phyloP scores from a whole-genome alignment of 2,888 invertebrate genomes.

The Amiota communis region DNA sequence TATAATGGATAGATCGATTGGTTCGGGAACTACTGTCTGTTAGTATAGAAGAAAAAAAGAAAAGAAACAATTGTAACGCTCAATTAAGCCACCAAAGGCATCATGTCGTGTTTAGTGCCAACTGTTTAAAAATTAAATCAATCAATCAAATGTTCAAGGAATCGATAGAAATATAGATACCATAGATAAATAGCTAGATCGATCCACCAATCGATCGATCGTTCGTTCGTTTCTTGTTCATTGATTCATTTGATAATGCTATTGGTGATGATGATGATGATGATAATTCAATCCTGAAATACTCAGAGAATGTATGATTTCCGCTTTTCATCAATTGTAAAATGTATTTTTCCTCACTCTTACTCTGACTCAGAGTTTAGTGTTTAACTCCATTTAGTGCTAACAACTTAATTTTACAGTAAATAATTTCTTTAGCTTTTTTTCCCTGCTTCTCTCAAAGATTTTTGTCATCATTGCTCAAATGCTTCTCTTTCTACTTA shows the following conservation, averaged over 20 bases:
- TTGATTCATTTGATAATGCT: too few relatives aligned
- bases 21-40: neutral
- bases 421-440: constrained; percentile 18
- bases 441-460: neutral
- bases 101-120: constrained; percentile 10
- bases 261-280: too few relatives aligned
- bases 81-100: constrained; percentile 16
- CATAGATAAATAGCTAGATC: neutral
- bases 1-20: neutral
- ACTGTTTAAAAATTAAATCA: constrained; percentile 12
- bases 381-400: neutral
- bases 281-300: too few relatives aligned
- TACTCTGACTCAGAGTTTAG: neutral
- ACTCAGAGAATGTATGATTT: neutral
- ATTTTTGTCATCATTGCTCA: constrained; percentile 17
- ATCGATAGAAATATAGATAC: neutral
- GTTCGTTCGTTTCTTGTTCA: neutral
- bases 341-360: too few relatives aligned
- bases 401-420: constrained; percentile 28
- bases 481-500: neutral
- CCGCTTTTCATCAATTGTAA: constrained; percentile 4
- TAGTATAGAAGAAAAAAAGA: neutral
- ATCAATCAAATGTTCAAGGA: constrained; percentile 11
- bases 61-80: constrained; percentile 12
- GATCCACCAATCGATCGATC: neutral